Evolutionary conservation across 2,797 vertebrate species (phyloP).

Genomic region (Meriones psammophilus): DNA sequence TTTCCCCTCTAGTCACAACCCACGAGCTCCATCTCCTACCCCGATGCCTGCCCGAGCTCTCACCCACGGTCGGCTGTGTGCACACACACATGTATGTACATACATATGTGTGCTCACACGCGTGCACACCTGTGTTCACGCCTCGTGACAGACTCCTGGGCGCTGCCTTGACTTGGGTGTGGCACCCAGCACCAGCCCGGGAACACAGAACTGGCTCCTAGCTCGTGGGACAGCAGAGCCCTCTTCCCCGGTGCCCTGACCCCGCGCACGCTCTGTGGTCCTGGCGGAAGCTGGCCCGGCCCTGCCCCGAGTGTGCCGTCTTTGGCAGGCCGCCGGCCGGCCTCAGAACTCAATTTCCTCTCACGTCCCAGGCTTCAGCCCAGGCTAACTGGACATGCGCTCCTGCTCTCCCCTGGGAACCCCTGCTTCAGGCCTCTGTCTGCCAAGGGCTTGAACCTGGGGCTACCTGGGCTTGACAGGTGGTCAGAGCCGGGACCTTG

Average conservation of each 20-base stretch:
- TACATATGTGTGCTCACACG: background rate
- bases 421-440: background rate
- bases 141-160: background rate
- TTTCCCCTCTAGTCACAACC: too few relatives aligned
- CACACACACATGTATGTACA: too few relatives aligned
- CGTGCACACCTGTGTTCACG: background rate
- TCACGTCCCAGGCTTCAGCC: background rate
- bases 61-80: background rate
- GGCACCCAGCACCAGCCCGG: background rate
- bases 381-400: background rate
- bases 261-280: too few relatives aligned
- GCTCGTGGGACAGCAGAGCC: too few relatives aligned
- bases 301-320: accelerated
- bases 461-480: background rate
- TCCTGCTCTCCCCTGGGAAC: background rate
- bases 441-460: background rate
- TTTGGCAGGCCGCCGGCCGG: accelerated
- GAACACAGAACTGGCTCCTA: background rate
- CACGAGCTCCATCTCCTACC: too few relatives aligned
- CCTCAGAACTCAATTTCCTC: background rate
- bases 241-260: background rate
- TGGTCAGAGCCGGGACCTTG: background rate
- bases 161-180: background rate
- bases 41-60: too few relatives aligned
- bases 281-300: accelerated